Evolutionary conservation across 1,140 invertebrate species (phyloP), one percentile per base, ranked within the genome.

Genomic region (Catajapyx aquilonaris): DNA sequence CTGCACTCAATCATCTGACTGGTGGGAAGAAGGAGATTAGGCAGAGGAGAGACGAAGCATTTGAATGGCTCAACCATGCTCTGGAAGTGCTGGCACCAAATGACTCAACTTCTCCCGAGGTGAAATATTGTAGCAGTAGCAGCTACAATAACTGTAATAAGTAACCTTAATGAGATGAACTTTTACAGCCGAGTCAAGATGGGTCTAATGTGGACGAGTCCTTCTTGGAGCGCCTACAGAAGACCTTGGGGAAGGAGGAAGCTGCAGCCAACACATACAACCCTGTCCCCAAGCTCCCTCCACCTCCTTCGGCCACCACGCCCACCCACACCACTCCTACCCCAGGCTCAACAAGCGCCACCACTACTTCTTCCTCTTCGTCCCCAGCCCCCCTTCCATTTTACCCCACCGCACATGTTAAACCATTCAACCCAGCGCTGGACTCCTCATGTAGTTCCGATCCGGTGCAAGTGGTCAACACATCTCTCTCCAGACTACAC

Each of bases 171-270:
- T 13, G 53, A 56, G 32, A 45, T 54, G 20, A 50, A 51, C 15
- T 28, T 33, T 11, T 16, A 11, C 3, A 16, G 17, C 34, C 3
- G 2, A 20, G 19, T 7, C 13, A n/a, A 21, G n/a, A 31, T 15
- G 20, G 50, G 0, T 55, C 55, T 10, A 64, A 59, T 42, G 41
- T 70, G n/a, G 68, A 71, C 47, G 52, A 64, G 1, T 56, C 53
- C 2, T 71, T 73, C 34, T 53, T 72, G 4, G 62, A 62, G 0
- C 69, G 72, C 43, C 46, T 73, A 30, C 69, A 73, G 46, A 72
- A 72, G 43, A 65, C 64, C 41, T 50, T 73, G 18, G 63, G 61
- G 0, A 54, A 59, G 21, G 62, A 60, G 33, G 66, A 71, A 34
- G 54, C 61, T 13, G 39, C 44, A 28, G 53, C 68, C 39, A 64